phyloP scores from a whole-genome alignment of 2,113 vertebrate species.

The Etia nguti region DNA sequence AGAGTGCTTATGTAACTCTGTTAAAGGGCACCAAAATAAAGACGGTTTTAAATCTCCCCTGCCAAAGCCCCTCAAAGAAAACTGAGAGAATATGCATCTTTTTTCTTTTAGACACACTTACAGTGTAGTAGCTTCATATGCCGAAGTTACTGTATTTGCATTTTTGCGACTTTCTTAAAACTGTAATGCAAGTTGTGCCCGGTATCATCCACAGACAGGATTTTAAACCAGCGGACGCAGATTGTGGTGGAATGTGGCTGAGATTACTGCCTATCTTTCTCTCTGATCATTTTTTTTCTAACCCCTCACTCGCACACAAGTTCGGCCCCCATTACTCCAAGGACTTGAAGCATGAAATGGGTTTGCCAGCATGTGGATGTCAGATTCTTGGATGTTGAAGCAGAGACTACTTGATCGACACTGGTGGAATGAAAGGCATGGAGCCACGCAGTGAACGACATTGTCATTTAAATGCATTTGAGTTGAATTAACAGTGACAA shows the following conservation, averaged over 20 bases:
- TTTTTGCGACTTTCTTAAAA: neutral
- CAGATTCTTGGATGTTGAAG: constrained; percentile 42
- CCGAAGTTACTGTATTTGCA: neutral
- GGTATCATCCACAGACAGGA: constrained; percentile 12
- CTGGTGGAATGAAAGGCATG: constrained; percentile 1
- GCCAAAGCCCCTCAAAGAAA: neutral
- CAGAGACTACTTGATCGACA: constrained; percentile 26
- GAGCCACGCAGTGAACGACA: constrained; percentile 3
- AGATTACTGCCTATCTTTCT: constrained; percentile 43
- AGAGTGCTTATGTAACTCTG: neutral
- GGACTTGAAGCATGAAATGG: constrained; percentile 69
- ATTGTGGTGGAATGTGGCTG: constrained; percentile 34
- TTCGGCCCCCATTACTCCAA: constrained; percentile 54
- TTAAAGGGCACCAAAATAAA: neutral
- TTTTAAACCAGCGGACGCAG: neutral
- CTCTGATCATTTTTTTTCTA: constrained; percentile 28
- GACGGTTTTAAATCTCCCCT: neutral
- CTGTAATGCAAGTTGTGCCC: neutral
- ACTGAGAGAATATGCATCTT: neutral
- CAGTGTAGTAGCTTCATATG: neutral
- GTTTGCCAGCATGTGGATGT: constrained; percentile 54
- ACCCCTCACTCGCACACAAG: constrained; percentile 7
- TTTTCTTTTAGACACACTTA: neutral
- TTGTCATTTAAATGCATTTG: constrained; percentile 8
- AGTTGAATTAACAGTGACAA: neutral